Conservation (phyloP, 2,113 vertebrate species). For the Sus scrofa region DNA sequence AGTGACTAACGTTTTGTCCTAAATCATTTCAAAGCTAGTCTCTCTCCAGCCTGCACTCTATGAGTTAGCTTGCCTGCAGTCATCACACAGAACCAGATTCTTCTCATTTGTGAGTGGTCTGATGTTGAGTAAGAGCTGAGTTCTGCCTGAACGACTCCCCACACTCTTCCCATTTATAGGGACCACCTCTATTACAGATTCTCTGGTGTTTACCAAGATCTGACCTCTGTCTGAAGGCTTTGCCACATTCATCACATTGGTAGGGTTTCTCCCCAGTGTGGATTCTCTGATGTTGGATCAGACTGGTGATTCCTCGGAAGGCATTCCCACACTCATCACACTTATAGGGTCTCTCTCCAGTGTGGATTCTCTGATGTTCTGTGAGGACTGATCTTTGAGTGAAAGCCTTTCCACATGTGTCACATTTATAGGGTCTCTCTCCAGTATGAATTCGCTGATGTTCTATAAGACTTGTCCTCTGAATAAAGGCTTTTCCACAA, state of each 20-base stretch:
- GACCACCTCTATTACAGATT: conserved; percentile 14
- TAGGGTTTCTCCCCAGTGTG: conserved; percentile 75
- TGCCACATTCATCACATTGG: conserved; percentile 68
- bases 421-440: conserved; percentile 52
- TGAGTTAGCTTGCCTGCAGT: neutral
- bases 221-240: conserved; percentile 71
- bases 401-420: conserved; percentile 35
- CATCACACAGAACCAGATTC: neutral
- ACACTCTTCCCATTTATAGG: neutral
- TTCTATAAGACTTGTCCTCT: conserved; percentile 38
- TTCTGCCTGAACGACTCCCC: conserved; percentile 30
- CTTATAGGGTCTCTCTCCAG: conserved; percentile 12
- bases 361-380: conserved; percentile 24
- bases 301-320: conserved; percentile 37
- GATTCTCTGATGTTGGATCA: conserved; percentile 62
- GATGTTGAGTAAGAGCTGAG: neutral
- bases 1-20: neutral
- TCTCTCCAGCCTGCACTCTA: neutral
- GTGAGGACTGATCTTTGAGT: conserved; percentile 19
- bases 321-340: conserved; percentile 24
- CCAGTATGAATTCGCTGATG: conserved; percentile 53
- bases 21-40: neutral
- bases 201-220: conserved; percentile 64
- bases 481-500: conserved; percentile 60
- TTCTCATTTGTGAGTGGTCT: neutral